phyloP scores from a whole-genome alignment of 2,888 invertebrate species.

The Meandrusa payeni region DNA sequence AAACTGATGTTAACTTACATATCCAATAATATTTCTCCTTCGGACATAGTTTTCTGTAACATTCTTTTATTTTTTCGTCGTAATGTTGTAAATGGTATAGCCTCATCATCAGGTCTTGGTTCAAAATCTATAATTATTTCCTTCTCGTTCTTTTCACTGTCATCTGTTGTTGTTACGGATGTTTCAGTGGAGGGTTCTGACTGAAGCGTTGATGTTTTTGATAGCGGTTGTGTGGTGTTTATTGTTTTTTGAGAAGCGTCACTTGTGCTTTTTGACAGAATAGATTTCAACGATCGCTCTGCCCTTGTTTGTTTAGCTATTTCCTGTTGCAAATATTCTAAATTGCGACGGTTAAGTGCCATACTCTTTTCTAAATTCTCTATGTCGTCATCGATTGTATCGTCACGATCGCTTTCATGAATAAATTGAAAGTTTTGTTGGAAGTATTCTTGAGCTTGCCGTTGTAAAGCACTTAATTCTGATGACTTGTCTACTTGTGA shows the following conservation, averaged over 20 bases:
- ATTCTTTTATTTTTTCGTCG: slow-evolving; percentile 72
- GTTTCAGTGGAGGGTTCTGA: slow-evolving; percentile 78
- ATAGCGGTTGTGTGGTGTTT: slow-evolving; percentile 63
- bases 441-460: slow-evolving; percentile 74
- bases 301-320: slow-evolving; percentile 72
- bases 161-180: slow-evolving; percentile 73
- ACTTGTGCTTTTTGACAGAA: slow-evolving; percentile 69
- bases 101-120: slow-evolving; percentile 84
- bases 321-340: slow-evolving; percentile 76
- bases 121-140: slow-evolving; percentile 95
- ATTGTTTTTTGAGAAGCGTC: slow-evolving; percentile 69
- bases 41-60: slow-evolving; percentile 89
- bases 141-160: slow-evolving; percentile 84
- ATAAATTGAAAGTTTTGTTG: slow-evolving; percentile 79
- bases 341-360: slow-evolving; percentile 72
- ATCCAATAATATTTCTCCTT: slow-evolving; percentile 88
- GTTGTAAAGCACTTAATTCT: slow-evolving; percentile 62
- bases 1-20: slow-evolving; percentile 52
- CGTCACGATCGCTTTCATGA: slow-evolving; percentile 76
- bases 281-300: slow-evolving; percentile 62
- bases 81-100: slow-evolving; percentile 82
- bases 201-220: slow-evolving; percentile 75
- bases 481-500: slow-evolving; percentile 70
- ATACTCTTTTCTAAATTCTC: slow-evolving; percentile 76
- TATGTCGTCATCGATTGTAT: slow-evolving; percentile 75